Base-by-base conservation (phyloP, 1,140 invertebrate species). In the Camponotus floridanus region DNA sequence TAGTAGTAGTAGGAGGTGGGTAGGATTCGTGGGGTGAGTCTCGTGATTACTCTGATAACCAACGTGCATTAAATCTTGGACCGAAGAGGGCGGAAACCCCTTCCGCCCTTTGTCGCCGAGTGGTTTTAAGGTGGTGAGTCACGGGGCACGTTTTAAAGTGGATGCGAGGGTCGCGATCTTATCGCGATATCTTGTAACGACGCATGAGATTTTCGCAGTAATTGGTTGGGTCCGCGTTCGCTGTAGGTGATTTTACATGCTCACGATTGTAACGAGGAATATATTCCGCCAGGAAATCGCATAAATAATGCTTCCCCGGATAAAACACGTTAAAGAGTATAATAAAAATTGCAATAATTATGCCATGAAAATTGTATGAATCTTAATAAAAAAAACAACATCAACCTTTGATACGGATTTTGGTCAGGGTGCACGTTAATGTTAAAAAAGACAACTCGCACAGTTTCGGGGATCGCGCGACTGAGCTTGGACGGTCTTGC, bases 11-110 rank as follows among this genome's bases (percentile, higher is more conserved):
- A 89, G 87, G 91, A 80, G 91, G 80, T 73, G 48, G 86, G 51
- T n/a, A 64, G 71, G 15, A 70, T 15, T 18, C 48, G 73, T 65
- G 67, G 90, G 87, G 85, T 87, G 88, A 84, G 86, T 61, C 74
- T 86, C 90, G 89, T 92, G 94, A 94, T 95, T 94, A 94, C 92
- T 93, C 93, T 91, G 94, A 95, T 94, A 95, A 95, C 92, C 92
- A 94, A 93, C 92, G 92, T 92, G 92, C 93, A 94, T 94, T 94
- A 94, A 94, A 94, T 94, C 92, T 94, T 92, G 90, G 91, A 91
- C 91, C 89, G 73, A 92, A 90, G 88, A 92, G 93, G 91, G 92
- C 90, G 92, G 90, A 93, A 94, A 94, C 90, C 92, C 92, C 92
- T 94, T 94, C 91, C 92, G 88, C 88, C 90, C 90, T 90, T 93